phyloP scores from a whole-genome alignment of 2,113 vertebrate genomes.

The Aplodontia rufa region DNA sequence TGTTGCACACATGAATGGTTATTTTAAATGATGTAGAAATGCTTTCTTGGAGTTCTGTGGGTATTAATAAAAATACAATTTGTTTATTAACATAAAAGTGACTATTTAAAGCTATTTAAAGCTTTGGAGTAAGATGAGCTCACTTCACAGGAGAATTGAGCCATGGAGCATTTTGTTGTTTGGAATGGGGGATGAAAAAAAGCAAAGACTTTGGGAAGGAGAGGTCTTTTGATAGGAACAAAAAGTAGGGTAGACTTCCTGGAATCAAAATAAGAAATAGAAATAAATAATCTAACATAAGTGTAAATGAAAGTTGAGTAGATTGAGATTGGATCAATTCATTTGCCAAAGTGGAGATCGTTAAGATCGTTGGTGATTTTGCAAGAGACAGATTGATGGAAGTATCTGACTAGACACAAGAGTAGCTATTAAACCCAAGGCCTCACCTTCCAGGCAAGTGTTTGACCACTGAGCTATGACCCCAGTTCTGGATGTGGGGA shows the following conservation, averaged over 20 bases:
- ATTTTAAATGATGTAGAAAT: neutral
- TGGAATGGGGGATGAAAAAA: neutral
- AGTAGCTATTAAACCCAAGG: too few species aligned
- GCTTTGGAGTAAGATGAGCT: neutral
- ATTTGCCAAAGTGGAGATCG: neutral
- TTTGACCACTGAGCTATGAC: too few species aligned
- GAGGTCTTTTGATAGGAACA: neutral
- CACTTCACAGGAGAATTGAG: neutral
- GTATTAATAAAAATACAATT: neutral
- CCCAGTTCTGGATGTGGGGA: neutral
- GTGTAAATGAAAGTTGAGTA: neutral
- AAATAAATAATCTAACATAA: neutral
- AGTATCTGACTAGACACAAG: neutral
- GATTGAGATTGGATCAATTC: neutral
- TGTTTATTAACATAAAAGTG: neutral
- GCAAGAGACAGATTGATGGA: neutral
- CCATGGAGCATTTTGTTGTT: neutral
- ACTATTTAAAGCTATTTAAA: neutral
- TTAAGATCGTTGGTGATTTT: neutral
- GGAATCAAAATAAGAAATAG: neutral
- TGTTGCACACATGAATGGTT: neutral
- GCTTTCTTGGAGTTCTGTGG: neutral
- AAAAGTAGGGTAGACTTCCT: neutral
- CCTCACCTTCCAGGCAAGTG: too few species aligned
- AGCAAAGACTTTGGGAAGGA: neutral